Evolutionary conservation across 2,888 invertebrate species (phyloP), one percentile per base, ranked within the genome.

Genomic region (Watsonalla binaria): DNA sequence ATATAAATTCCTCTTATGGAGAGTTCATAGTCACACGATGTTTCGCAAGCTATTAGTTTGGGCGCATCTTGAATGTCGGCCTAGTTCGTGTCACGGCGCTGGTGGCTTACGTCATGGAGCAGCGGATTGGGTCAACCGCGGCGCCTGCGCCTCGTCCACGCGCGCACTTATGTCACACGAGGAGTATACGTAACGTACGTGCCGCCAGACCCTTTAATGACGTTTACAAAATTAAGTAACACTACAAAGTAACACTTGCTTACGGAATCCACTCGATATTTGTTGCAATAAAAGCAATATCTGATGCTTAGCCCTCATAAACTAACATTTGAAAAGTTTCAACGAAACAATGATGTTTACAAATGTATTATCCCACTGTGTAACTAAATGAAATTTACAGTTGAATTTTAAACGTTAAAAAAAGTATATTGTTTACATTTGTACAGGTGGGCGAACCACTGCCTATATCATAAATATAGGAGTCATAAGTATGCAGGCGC

Each of bases 401-500:
- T 24, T 24, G 1, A 24, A 24, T 2, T 24, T 24, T 24, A 24
- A 24, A 24, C 24, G 24, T 42, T 42, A 11, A 11, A 11, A 42
- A 37, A 37, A 6, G 5, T 8, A 7, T 11, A 11, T 42, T 42
- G 11, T 42, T 59, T 60, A 57, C 64, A 60, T 66, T 63, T 63
- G 5, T 7, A 71, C 76, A 79, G 83, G 80, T 82, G 82, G 66
- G 70, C 59, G 58, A 57, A 57, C 59, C 70, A 68, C 73, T 82
- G 79, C 82, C 85, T 83, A 85, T 84, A 84, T 42, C 42, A 42
- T 84, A 71, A 70, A 70, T 65, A 75, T 76, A 74, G 74, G 76
- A 75, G 77, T 70, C 84, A 89, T 89, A 85, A 87, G 83, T 85
- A 90, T 88, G 87, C 89, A 89, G 86, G 86, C 88, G 74, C 77